Evolutionary conservation across 2,113 vertebrate genomes (phyloP).

Genomic region (Atrichornis clamosus): DNA sequence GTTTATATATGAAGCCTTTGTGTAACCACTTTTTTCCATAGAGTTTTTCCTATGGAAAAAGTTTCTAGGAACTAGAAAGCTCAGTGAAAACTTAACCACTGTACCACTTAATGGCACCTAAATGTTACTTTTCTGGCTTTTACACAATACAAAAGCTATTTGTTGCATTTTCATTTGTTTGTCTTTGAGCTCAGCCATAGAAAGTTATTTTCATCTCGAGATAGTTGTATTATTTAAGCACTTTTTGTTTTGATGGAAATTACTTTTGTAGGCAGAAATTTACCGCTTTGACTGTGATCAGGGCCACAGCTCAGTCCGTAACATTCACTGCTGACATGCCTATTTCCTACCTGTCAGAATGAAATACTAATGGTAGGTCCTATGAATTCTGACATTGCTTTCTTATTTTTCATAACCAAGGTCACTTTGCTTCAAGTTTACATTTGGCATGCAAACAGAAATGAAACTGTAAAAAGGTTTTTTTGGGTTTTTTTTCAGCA

Average conservation of each 20-base stretch:
- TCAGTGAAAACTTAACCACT: neutral
- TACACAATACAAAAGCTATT: neutral
- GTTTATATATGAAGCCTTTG: neutral
- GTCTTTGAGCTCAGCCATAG: neutral
- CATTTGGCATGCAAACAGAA: slow-evolving; percentile 70
- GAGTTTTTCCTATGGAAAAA: neutral
- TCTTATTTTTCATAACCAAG: slow-evolving; percentile 72
- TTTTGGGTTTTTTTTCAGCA: neutral
- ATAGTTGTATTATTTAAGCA: slow-evolving; percentile 62
- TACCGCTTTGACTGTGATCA: slow-evolving; percentile 60
- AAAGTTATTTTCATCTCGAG: slow-evolving; percentile 42
- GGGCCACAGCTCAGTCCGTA: slow-evolving; percentile 65
- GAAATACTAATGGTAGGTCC: slow-evolving; percentile 71
- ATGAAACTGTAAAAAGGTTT: slow-evolving; percentile 29
- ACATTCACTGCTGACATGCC: slow-evolving; percentile 66
- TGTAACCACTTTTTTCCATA: neutral
- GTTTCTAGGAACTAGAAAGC: neutral
- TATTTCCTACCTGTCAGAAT: slow-evolving; percentile 76
- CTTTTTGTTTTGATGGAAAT: slow-evolving; percentile 71
- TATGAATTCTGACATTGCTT: slow-evolving; percentile 71
- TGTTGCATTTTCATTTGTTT: slow-evolving; percentile 42
- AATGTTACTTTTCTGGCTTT: neutral
- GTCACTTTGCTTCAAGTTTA: slow-evolving; percentile 72
- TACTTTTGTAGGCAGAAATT: slow-evolving; percentile 67
- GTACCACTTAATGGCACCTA: neutral